Percentiles rank a stretch among this genome's conserved stretches.
phyloP scores from a whole-genome alignment of 2,888 invertebrate genomes.

The Hydroisotoma schaefferi region DNA sequence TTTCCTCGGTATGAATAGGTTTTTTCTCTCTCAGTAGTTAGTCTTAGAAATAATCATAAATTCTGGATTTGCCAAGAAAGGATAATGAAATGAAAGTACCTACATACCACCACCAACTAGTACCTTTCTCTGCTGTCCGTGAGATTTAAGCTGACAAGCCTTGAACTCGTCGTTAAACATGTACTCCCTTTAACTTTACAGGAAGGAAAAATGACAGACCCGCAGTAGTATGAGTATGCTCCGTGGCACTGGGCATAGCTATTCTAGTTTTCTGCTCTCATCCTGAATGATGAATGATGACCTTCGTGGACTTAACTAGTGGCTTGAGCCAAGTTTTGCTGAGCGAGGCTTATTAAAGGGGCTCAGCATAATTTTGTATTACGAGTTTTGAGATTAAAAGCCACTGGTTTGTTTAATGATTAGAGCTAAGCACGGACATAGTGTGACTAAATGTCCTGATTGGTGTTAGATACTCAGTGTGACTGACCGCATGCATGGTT shows the following conservation, averaged over 20 bases:
- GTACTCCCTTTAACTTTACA: no score
- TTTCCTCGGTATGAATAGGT: background rate
- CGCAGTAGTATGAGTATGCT: background rate
- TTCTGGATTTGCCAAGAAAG: constrained; percentile 36
- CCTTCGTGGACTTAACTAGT: background rate
- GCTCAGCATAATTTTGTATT: constrained; percentile 1
- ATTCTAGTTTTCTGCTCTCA: background rate
- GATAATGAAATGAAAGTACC: constrained; percentile 8
- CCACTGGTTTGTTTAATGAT: background rate
- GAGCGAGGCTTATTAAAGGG: background rate
- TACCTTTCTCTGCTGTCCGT: no score
- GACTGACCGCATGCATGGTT: background rate
- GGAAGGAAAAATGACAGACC: no score
- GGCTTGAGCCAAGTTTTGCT: background rate
- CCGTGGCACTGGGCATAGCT: background rate
- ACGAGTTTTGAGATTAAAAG: background rate
- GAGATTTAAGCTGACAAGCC: constrained; percentile 4
- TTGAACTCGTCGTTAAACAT: background rate
- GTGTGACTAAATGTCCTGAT: constrained; percentile 8
- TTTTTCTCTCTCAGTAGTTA: background rate
- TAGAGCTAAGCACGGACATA: background rate
- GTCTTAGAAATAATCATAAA: constrained; percentile 27
- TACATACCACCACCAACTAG: background rate
- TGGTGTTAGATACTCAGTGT: background rate
- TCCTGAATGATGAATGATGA: constrained; percentile 4